Base-by-base conservation (phyloP, 2,113 vertebrate genomes). In the Silurus asotus region DNA sequence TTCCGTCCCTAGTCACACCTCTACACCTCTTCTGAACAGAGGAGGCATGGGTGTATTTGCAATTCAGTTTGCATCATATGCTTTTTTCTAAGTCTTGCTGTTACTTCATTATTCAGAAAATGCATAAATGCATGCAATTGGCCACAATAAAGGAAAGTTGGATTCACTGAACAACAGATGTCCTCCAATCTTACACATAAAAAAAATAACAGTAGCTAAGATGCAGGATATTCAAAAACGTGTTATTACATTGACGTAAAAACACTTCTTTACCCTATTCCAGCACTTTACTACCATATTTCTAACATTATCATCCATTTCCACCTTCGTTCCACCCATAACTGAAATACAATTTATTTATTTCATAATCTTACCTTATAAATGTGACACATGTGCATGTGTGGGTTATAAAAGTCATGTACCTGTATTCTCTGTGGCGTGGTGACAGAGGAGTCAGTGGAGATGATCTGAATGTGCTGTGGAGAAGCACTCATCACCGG, bases 351-450 rank as follows among this genome's bases (percentile, higher is more conserved):
- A 9, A 74, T 55, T 55, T 5, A 65, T 17, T 17, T 5, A 11
- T 9, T 78, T 56, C 17, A 51, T 83, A 1, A n/a, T 6, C 69
- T 48, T 48, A 8, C 23, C 0, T 48, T 48, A 17, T 2, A 49
- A 19, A 74, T 20, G 5, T 69, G 20, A 28, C 45, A 8, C 74
- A 4, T 61, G 62, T 23, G 23, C 67, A 62, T 58, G 62, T 58
- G 45, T 6, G 14, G 28, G n/a, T 61, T 8, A 64, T 7, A 82
- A 67, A 55, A n/a, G 28, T 48, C 65, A 94, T 84, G 95, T 95
- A 99, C 98, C 96, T 99, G 97, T 94, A 98, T 97, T 86, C 95
- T 96, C 92, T 97, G 97, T 87, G 96, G 96, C 83, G 96, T 95
- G 88, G 96, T 90, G 91, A 96, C 94, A 25, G 95, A 94, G 75